These are phyloP conservation scores for Girardinichthys multiradiatus DNA, from an alignment of 2,113 vertebrate species.

Conservation along the genomic window DNA sequence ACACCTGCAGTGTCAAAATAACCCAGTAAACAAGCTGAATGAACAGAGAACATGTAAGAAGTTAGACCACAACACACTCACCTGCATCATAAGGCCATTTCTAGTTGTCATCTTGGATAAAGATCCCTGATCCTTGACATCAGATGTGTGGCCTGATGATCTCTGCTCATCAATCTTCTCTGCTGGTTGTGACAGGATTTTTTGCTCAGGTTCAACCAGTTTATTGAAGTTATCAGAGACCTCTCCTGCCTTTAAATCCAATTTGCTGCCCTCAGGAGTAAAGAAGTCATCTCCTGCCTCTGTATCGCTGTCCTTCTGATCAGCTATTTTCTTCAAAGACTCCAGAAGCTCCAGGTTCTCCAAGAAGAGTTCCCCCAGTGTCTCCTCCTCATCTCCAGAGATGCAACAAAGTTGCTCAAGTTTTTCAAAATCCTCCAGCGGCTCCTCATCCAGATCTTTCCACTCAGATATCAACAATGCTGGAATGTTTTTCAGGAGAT, in stretches of 20 bases:
- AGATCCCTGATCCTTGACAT: slow-evolving; percentile 75
- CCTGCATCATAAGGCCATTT: slow-evolving; percentile 88
- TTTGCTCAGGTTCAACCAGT: slow-evolving; percentile 7
- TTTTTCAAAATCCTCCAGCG: slow-evolving; percentile 84
- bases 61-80: slow-evolving; percentile 30
- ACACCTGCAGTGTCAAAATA: slow-evolving; percentile 79
- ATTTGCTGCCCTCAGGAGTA: slow-evolving; percentile 31
- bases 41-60: background rate
- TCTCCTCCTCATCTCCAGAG: slow-evolving; percentile 80
- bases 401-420: slow-evolving; percentile 82
- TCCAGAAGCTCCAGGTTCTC: slow-evolving; percentile 80
- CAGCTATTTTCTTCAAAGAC: slow-evolving; percentile 78
- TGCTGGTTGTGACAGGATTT: slow-evolving; percentile 30
- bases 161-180: slow-evolving; percentile 37
- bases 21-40: slow-evolving; percentile 1
- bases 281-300: slow-evolving; percentile 16
- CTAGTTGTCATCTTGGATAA: slow-evolving; percentile 79
- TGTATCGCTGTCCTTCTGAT: slow-evolving; percentile 53
- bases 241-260: slow-evolving; percentile 50
- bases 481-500: slow-evolving; percentile 75
- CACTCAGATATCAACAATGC: slow-evolving; percentile 83
- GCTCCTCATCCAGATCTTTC: slow-evolving; percentile 83
- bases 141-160: slow-evolving; percentile 44
- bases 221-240: slow-evolving; percentile 38
- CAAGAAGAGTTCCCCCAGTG: slow-evolving; percentile 78